Percentiles rank a stretch among this genome's conserved stretches.
phyloP scores from a whole-genome alignment of 1,140 invertebrate genomes.

The Leguminivora glycinivorella region DNA sequence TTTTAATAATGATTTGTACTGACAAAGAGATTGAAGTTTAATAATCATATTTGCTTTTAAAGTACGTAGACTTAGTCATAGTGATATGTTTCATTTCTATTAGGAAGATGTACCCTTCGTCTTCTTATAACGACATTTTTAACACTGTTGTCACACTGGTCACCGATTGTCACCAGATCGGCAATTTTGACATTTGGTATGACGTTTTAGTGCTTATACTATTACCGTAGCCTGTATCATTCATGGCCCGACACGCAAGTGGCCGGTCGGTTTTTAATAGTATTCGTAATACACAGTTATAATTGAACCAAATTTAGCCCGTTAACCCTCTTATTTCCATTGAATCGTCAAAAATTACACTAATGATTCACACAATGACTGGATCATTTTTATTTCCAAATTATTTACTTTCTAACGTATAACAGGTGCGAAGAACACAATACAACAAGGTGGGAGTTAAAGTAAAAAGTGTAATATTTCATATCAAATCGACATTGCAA shows the following conservation, averaged over 20 bases:
- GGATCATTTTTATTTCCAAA: constrained; percentile 25
- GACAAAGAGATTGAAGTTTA: too few relatives aligned
- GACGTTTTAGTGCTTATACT: too few relatives aligned
- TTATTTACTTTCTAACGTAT: constrained; percentile 28
- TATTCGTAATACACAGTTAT: background rate
- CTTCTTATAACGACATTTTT: too few relatives aligned
- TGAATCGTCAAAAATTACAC: constrained; percentile 5
- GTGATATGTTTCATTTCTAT: too few relatives aligned
- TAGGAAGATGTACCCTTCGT: too few relatives aligned
- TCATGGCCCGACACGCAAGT: background rate
- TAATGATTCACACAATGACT: constrained; percentile 22
- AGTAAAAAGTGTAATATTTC: background rate
- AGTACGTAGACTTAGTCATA: too few relatives aligned
- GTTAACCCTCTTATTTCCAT: constrained; percentile 2
- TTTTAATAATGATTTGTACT: too few relatives aligned
- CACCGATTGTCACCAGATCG: too few relatives aligned
- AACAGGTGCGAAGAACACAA: constrained; percentile 26
- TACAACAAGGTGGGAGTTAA: constrained; percentile 1
- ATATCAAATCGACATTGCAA: background rate
- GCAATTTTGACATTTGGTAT: too few relatives aligned
- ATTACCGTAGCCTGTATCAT: too few relatives aligned
- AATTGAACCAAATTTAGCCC: background rate
- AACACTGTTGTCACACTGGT: too few relatives aligned
- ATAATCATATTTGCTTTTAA: too few relatives aligned
- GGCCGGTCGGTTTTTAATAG: background rate